Base-by-base conservation (phyloP, 2,113 vertebrate species). In the Haliaeetus leucogaster region DNA sequence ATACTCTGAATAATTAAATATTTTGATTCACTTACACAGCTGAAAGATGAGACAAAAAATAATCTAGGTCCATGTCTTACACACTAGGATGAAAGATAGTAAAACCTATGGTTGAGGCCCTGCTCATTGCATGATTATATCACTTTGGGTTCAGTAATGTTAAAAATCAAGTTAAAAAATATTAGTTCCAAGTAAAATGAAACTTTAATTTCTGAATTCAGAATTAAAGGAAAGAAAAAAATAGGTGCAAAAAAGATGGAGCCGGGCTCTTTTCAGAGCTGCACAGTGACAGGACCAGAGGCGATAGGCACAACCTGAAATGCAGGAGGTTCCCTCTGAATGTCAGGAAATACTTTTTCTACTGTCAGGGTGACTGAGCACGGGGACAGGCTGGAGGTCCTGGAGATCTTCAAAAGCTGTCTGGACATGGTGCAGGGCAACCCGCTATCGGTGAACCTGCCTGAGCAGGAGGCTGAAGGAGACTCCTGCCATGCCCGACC, bases 101-200 rank as follows among this genome's bases (percentile, higher is more conserved):
- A 66, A 94, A 93, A 40, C 4, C 9, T 59, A 13, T 10, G 12
- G 7, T 14, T 0, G 0, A 83, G 19, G 11, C 8, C 2, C 8
- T 56, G 7, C 61, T 91, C 40, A 34, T 50, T 4, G 1, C 7
- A 77, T 9, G 16, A 32, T 79, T 68, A 14, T 32, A 68, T 47
- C 25, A 43, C 13, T 34, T 48, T 38, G 20, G 9, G 15, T 18
- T 91, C 32, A 55, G 9, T 29, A 50, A 42, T 20, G 4, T 45
- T 62, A 73, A 73, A 80, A 78, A 47, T 16, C 12, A 56, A 16
- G 20, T 76, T 68, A 72, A 83, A 82, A 63, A 48, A 27, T 52
- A 63, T 5, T 76, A 53, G 26, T 61, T 73, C 5, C 9, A 65
- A 70, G 48, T 15, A 40, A 17, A 89, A 84, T 47, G 8, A 47